Percentiles rank a stretch among this genome's conserved stretches.
Conservation (phyloP, 2,888 invertebrate genomes). For the Drosophila mayaguana region DNA sequence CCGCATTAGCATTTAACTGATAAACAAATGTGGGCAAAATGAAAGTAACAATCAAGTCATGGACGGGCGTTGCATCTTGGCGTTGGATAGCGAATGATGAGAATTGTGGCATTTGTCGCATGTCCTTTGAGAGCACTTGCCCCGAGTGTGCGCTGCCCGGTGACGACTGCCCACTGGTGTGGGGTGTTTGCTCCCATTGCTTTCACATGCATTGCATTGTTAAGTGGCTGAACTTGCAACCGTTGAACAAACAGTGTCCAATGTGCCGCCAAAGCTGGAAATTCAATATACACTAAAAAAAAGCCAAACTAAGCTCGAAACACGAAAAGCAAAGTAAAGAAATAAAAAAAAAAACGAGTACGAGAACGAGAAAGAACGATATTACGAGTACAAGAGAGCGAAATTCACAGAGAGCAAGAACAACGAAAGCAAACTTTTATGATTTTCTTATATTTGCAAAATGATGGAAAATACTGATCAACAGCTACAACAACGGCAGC, state of each 20-base stretch:
- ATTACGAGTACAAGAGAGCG: conserved; percentile 12
- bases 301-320: background rate
- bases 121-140: conserved; percentile 99
- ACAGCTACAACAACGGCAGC: conserved; percentile 49
- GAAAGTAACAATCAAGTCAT: conserved; percentile 86
- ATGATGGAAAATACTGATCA: conserved; percentile 72
- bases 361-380: conserved; percentile 25
- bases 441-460: conserved; percentile 19
- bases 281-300: conserved; percentile 91
- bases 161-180: conserved; percentile 98
- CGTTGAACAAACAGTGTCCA: conserved; percentile 93
- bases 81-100: conserved; percentile 99
- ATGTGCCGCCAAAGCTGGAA: conserved; percentile 99
- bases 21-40: conserved; percentile 80
- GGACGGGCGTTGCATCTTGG: conserved; percentile 99
- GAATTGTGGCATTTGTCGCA: conserved; percentile 99
- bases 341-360: conserved; percentile 24
- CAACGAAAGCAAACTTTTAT: conserved; percentile 3
- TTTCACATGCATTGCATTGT: conserved; percentile 99
- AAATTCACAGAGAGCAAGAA: conserved; percentile 10
- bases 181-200: conserved; percentile 99
- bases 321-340: conserved; percentile 13
- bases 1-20: conserved; percentile 37
- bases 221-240: conserved; percentile 98
- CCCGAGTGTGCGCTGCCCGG: conserved; percentile 99